phyloP scores from a whole-genome alignment of 1,140 invertebrate genomes.

The Coelopa frigida region DNA sequence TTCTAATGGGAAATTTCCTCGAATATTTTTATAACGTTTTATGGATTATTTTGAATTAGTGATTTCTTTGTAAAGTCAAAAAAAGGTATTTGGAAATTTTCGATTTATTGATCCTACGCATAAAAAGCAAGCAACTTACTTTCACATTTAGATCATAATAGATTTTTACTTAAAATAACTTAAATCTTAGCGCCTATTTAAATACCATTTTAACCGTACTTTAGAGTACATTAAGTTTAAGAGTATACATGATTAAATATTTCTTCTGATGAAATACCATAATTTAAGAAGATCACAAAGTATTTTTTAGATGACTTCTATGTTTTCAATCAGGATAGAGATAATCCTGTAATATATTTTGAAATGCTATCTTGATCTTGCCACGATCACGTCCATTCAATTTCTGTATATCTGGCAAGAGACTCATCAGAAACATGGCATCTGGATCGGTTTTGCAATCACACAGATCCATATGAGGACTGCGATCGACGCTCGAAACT shows the following conservation, averaged over 20 bases:
- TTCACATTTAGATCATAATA: too few relatives aligned
- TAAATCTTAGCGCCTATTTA: too few relatives aligned
- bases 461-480: constrained; percentile 33
- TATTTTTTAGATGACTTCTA: background rate
- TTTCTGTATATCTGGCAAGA: constrained; percentile 40
- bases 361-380: constrained; percentile 42
- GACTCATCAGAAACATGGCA: constrained; percentile 43
- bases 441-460: constrained; percentile 42
- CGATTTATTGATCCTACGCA: too few relatives aligned
- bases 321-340: constrained; percentile 33
- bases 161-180: too few relatives aligned
- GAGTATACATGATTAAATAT: too few relatives aligned
- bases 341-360: constrained; percentile 41
- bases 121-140: too few relatives aligned
- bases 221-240: too few relatives aligned
- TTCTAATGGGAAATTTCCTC: background rate
- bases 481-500: too few relatives aligned
- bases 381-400: constrained; percentile 40
- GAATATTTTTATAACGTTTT: background rate
- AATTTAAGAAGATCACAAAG: too few relatives aligned
- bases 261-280: too few relatives aligned
- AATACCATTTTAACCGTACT: too few relatives aligned
- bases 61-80: background rate
- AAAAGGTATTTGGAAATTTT: too few relatives aligned
- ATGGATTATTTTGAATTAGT: background rate